These are phyloP conservation scores for Cosmia trapezina DNA, from an alignment of 2,888 invertebrate genomes.

Conservation along the genomic window DNA sequence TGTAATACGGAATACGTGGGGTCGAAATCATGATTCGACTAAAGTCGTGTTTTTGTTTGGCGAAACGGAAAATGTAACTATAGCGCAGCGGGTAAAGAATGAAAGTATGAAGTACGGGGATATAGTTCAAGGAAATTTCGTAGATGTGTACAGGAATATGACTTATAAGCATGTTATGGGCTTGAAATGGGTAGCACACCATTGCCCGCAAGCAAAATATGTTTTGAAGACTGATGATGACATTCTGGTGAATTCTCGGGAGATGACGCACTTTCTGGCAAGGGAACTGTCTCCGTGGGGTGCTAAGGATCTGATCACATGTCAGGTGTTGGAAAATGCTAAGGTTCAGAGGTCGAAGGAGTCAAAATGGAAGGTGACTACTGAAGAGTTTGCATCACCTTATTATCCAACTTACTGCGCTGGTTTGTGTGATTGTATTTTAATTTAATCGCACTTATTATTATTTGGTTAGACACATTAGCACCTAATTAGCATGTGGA, in stretches of 20 bases:
- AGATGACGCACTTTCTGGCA: conserved; percentile 90
- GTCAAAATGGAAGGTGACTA: conserved; percentile 95
- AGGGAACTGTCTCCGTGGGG: conserved; percentile 91
- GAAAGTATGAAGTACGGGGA: conserved; percentile 92
- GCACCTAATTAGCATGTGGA: too few relatives aligned
- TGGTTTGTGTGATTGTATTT: conserved; percentile 79
- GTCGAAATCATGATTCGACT: conserved; percentile 87
- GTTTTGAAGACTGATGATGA: conserved; percentile 94
- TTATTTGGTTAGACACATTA: too few relatives aligned
- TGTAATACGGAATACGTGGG: conserved; percentile 94
- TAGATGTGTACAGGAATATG: conserved; percentile 95
- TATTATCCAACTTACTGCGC: conserved; percentile 94
- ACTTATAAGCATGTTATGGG: conserved; percentile 96
- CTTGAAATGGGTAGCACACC: conserved; percentile 93
- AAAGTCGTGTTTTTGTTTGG: conserved; percentile 93
- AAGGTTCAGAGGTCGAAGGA: conserved; percentile 91
- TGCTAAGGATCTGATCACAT: conserved; percentile 91
- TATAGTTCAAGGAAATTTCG: conserved; percentile 94
- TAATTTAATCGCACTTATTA: too few relatives aligned
- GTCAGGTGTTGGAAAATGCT: conserved; percentile 88
- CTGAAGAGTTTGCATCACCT: conserved; percentile 91
- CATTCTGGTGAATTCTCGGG: conserved; percentile 93
- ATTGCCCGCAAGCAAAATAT: conserved; percentile 92
- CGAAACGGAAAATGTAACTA: conserved; percentile 66
- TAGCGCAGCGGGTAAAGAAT: conserved; percentile 80